Percentiles rank a stretch among this genome's conserved stretches.
Conservation (phyloP, 2,113 vertebrate species). For the Colius striatus region DNA sequence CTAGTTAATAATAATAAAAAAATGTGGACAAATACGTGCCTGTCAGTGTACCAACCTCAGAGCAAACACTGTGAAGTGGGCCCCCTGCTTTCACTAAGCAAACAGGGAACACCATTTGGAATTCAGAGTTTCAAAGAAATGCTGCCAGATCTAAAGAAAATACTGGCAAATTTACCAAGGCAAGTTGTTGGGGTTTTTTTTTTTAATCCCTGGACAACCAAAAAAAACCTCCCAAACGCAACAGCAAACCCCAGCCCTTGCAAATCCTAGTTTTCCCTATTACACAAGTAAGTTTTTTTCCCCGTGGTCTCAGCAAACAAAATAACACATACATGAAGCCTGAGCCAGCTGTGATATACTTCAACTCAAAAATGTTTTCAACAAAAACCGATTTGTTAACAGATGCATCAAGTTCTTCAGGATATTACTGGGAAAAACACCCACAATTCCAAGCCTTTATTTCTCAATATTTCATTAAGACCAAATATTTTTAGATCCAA, state of each 20-base stretch:
- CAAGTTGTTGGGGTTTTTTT: background rate
- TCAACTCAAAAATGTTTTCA: constrained; percentile 39
- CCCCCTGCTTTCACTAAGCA: constrained; percentile 22
- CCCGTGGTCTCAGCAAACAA: constrained; percentile 8
- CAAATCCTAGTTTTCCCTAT: constrained; percentile 4
- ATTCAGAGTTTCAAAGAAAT: constrained; percentile 41
- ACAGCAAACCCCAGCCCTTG: background rate
- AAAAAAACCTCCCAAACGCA: background rate
- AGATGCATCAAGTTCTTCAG: constrained; percentile 33
- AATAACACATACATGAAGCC: background rate
- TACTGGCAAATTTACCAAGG: background rate
- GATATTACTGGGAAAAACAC: background rate
- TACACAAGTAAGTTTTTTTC: background rate
- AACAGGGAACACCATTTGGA: background rate
- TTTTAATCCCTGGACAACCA: constrained; percentile 4
- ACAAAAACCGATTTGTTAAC: constrained; percentile 36
- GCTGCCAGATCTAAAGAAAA: constrained; percentile 46
- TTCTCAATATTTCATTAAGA: constrained; percentile 53
- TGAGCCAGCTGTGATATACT: constrained; percentile 46
- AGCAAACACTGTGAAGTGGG: constrained; percentile 35
- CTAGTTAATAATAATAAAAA: constrained; percentile 68
- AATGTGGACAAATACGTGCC: constrained; percentile 30
- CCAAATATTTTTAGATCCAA: constrained; percentile 61
- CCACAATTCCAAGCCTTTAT: background rate
- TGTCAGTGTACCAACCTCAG: constrained; percentile 41